Conservation (phyloP, 1,140 invertebrate genomes). For the Caenorhabditis latens region DNA sequence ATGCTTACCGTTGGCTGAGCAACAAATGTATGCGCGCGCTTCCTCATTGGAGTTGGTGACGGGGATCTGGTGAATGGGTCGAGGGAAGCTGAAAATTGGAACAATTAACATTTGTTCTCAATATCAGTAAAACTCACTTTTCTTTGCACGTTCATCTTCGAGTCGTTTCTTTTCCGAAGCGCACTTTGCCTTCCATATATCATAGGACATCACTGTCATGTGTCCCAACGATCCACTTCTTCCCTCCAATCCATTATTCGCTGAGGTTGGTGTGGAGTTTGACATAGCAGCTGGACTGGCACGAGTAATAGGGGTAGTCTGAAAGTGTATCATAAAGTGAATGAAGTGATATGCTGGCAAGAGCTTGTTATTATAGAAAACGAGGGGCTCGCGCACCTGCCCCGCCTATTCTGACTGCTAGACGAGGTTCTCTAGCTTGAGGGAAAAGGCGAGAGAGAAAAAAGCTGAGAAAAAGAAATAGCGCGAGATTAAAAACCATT, state of each 20-base stretch:
- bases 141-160: background rate
- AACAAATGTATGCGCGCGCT: slow-evolving; percentile 55
- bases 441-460: background rate
- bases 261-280: background rate
- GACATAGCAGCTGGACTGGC: slow-evolving; percentile 14
- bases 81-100: background rate
- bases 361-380: background rate
- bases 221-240: slow-evolving; percentile 55
- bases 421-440: background rate
- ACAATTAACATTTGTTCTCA: background rate
- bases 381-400: background rate
- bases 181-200: slow-evolving; percentile 63
- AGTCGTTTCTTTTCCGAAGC: slow-evolving; percentile 58
- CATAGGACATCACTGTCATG: slow-evolving; percentile 64
- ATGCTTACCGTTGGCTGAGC: slow-evolving; percentile 47
- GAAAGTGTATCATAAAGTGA: background rate
- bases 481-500: slow-evolving; percentile 34
- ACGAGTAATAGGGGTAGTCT: slow-evolving; percentile 32
- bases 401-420: slow-evolving; percentile 3
- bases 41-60: slow-evolving; percentile 41
- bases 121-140: background rate
- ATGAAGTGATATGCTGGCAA: background rate
- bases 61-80: background rate
- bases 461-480: background rate
- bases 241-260: slow-evolving; percentile 28